These are phyloP conservation scores for Cryptoprocta ferox DNA, from an alignment of 2,797 vertebrate genomes.

Conservation along the genomic window DNA sequence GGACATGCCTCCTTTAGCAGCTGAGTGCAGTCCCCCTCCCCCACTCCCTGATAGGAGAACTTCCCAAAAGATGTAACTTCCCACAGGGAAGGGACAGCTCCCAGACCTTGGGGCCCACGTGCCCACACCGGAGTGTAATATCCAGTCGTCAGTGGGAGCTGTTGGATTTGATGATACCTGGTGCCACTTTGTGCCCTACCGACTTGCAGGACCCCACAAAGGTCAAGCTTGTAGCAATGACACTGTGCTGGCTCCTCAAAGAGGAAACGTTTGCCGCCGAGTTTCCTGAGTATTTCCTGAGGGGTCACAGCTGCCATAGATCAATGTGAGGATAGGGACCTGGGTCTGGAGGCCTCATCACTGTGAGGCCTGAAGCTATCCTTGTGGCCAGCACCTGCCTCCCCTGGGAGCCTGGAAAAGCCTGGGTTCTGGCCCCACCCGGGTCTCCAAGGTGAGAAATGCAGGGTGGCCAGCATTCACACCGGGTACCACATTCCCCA, in stretches of 20 bases:
- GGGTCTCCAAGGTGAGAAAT: neutral
- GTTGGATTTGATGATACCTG: neutral
- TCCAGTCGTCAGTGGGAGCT: neutral
- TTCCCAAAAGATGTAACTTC: neutral
- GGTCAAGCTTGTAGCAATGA: neutral
- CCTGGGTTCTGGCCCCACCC: accelerated
- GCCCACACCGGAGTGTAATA: neutral
- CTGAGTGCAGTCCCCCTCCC: neutral
- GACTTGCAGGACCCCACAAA: accelerated
- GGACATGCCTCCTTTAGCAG: neutral
- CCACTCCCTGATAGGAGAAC: neutral
- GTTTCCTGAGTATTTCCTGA: neutral
- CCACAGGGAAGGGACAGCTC: too few species aligned
- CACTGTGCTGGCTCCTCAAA: neutral
- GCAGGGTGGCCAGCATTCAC: neutral
- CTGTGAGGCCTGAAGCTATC: too few species aligned
- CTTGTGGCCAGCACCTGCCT: neutral
- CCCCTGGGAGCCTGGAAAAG: neutral
- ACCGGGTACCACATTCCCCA: neutral
- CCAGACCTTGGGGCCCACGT: neutral
- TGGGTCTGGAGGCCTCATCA: neutral
- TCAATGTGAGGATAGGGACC: neutral
- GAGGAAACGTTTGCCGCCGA: neutral
- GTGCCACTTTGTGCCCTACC: neutral
- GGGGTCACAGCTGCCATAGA: too few species aligned